These are phyloP conservation scores for Lampris megalopsis DNA, from an alignment of 2,113 vertebrate genomes.

Conservation along the genomic window DNA sequence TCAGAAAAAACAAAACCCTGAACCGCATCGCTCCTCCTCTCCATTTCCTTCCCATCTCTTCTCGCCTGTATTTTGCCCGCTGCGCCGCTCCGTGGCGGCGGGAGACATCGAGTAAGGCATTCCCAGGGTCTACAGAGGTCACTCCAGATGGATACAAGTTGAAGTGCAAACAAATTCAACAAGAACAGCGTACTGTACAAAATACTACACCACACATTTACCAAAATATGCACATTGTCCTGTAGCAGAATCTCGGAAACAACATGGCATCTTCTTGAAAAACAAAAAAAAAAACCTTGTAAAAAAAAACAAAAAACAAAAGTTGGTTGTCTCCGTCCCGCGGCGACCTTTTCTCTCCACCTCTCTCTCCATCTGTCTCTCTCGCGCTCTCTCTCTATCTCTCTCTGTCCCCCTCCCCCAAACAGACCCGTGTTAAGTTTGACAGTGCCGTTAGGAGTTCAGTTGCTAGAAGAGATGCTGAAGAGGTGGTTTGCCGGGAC, in stretches of 20 bases:
- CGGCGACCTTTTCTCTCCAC: slow-evolving; percentile 67
- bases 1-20: slow-evolving; percentile 58
- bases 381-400: slow-evolving; percentile 8
- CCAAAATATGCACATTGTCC: slow-evolving; percentile 79
- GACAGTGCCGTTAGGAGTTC: slow-evolving; percentile 80
- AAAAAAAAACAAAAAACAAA: slow-evolving; percentile 55
- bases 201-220: slow-evolving; percentile 77
- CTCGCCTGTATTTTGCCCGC: slow-evolving; percentile 54
- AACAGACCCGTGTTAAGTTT: slow-evolving; percentile 81
- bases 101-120: slow-evolving; percentile 81
- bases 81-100: slow-evolving; percentile 72
- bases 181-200: slow-evolving; percentile 82
- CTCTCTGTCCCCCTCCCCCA: slow-evolving; percentile 7
- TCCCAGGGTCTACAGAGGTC: slow-evolving; percentile 77
- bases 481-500: not conserved
- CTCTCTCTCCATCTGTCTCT: not conserved
- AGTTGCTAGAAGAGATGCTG: slow-evolving; percentile 64
- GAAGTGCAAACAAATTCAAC: slow-evolving; percentile 81
- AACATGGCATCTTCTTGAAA: slow-evolving; percentile 83
- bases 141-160: slow-evolving; percentile 71
- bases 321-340: slow-evolving; percentile 80
- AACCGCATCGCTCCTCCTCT: slow-evolving; percentile 38
- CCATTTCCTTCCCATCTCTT: slow-evolving; percentile 51
- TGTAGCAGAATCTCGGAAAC: slow-evolving; percentile 74
- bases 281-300: slow-evolving; percentile 58